Conservation (phyloP, 2,797 vertebrate species). For the Pyrocephalus nanus region DNA sequence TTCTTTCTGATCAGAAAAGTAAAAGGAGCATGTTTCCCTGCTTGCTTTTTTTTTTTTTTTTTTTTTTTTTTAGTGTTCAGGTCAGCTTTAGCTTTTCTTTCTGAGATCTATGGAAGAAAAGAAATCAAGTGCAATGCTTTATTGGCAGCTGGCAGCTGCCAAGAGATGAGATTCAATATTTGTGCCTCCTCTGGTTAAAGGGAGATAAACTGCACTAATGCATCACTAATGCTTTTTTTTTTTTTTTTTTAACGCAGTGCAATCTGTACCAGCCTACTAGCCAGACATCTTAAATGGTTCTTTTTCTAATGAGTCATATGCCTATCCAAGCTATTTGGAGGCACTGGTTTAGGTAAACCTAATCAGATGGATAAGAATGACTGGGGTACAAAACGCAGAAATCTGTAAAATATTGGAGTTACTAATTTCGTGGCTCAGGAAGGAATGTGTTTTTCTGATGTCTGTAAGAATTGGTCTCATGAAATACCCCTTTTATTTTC, state of each 20-base stretch:
- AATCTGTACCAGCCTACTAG: not conserved
- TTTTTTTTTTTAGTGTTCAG: not conserved
- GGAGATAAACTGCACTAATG: not conserved
- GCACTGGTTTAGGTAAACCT: not conserved
- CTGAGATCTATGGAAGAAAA: not conserved
- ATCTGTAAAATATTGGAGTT: not conserved
- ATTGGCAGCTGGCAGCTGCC: not conserved
- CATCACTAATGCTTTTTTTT: not conserved
- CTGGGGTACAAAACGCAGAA: not conserved
- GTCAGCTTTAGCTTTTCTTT: not conserved
- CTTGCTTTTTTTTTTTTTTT: not conserved
- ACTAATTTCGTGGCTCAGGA: not conserved
- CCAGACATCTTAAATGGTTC: not conserved
- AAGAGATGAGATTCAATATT: rapidly evolving
- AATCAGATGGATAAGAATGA: not conserved
- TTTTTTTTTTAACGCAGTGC: not conserved
- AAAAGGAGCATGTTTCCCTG: not conserved
- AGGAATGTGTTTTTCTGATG: not conserved
- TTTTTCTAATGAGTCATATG: not conserved
- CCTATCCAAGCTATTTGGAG: not conserved
- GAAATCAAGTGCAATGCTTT: not conserved
- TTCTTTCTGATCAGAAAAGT: not conserved
- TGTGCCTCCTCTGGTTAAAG: not conserved
- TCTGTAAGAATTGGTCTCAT: not conserved
- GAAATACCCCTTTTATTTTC: not conserved